A percentile compares a stretch with the other conserved stretches of the same genome.
phyloP scores from a whole-genome alignment of 1,140 invertebrate genomes.

The Caenorhabditis brenneri region DNA sequence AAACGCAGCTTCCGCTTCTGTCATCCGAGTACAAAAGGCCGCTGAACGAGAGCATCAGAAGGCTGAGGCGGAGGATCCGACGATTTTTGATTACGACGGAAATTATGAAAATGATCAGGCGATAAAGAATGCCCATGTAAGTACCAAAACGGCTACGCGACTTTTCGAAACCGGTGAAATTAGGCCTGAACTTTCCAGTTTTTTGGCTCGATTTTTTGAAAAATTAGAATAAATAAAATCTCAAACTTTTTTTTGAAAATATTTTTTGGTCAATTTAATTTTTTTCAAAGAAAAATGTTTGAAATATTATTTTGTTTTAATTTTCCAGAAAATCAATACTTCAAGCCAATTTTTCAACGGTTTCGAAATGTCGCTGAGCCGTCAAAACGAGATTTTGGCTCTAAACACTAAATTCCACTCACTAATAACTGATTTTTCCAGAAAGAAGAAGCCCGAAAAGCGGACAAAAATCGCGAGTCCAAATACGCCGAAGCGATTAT shows the following conservation, averaged over 20 bases:
- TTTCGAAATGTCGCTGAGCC: too few species aligned
- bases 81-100: slow-evolving; percentile 59
- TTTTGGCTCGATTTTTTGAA: too few species aligned
- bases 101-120: slow-evolving; percentile 56
- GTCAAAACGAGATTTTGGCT: too few species aligned
- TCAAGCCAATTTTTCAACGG: too few species aligned
- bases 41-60: slow-evolving; percentile 53
- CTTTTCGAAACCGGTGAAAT: too few species aligned
- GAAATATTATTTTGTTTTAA: too few species aligned
- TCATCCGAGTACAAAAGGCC: slow-evolving; percentile 49
- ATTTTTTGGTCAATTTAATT: too few species aligned
- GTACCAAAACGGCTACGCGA: not conserved
- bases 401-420: not conserved
- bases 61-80: slow-evolving; percentile 56
- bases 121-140: slow-evolving; percentile 51
- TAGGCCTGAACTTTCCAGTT: too few species aligned
- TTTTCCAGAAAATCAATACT: too few species aligned
- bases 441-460: slow-evolving; percentile 54
- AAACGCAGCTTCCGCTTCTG: slow-evolving; percentile 42
- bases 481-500: slow-evolving; percentile 62
- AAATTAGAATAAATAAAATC: too few species aligned
- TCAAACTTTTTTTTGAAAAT: too few species aligned
- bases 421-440: slow-evolving; percentile 24
- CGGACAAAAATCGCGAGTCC: slow-evolving; percentile 54
- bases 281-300: too few species aligned